Conservation (phyloP, 1,140 invertebrate species). For the Hesperophylax magnus region DNA sequence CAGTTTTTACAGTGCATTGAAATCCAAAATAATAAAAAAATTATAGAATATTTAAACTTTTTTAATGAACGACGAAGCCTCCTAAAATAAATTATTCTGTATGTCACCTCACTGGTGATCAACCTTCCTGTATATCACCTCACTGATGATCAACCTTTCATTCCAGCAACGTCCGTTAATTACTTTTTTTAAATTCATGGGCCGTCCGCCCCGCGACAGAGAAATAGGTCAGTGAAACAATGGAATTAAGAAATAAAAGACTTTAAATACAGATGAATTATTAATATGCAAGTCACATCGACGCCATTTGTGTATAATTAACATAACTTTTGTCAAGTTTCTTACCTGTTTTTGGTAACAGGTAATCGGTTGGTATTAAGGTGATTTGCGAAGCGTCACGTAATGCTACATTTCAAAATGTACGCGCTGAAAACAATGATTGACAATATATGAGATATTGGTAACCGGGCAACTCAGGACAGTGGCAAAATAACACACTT, state of each 20-base stretch:
- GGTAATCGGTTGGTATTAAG: neutral
- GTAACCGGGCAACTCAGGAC: no score
- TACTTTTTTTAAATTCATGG: neutral
- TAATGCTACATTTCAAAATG: neutral
- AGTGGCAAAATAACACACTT: no score
- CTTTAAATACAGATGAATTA: no score
- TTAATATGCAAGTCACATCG: constrained; percentile 18
- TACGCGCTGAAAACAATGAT: neutral
- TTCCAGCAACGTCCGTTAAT: neutral
- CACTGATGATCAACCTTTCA: no score
- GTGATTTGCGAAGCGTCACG: neutral
- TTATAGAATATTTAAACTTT: no score
- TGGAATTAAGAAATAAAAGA: neutral
- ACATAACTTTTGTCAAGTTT: constrained; percentile 12
- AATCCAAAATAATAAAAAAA: no score
- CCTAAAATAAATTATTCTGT: no score
- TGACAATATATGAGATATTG: no score
- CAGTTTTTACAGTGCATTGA: no score
- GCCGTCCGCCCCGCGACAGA: neutral
- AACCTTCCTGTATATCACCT: no score
- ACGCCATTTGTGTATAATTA: neutral
- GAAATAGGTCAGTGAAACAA: constrained; percentile 8
- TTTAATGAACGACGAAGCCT: no score
- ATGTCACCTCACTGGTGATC: no score
- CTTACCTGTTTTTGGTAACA: constrained; percentile 10